Evolutionary conservation across 2,113 vertebrate genomes (phyloP), one percentile per base, ranked within the genome.

Genomic region (Lagopus leucura): DNA sequence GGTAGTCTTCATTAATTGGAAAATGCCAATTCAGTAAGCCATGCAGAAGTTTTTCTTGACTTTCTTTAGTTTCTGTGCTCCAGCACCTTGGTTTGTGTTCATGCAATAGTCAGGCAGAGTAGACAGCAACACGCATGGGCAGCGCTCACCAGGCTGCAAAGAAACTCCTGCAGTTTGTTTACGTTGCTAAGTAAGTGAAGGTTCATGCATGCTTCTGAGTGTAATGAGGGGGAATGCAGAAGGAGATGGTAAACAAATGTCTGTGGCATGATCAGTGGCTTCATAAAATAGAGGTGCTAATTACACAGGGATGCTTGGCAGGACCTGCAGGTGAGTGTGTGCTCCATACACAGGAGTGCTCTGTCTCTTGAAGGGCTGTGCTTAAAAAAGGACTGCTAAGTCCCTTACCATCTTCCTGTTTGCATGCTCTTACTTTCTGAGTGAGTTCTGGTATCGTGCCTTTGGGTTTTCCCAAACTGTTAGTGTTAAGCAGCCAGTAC

Each of bases 391-490:
- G n/a, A 19, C 58, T 48, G 28, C 47, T 85, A 65, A 91, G 54
- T 6, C 6, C 13, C 14, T 70, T 7, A 32, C 9, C 13, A 15
- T 61, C 13, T 8, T 65, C 43, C 24, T 71, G 27, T 66, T 77
- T 52, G n/a, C 6, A 0, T 55, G 10, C 32, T 81, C 24, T 73
- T 84, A 30, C 18, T 45, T 75, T 69, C 57, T 0, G 0, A 43
- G 15, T 69, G 66, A 84, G 45, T 64, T 86, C 55, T 36, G 63
- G 50, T 65, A 17, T 7, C 43, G 20, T 40, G 54, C 74, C 87
- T 87, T 73, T 58, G 45, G 14, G 32, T 73, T 92, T 86, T 87
- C 76, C 43, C 58, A 45, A 65, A 30, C n/a, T 40, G 5, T 42
- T 48, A 57, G 30, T 50, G 17, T 70, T 90, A 54, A 72, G 48